A percentile compares a stretch with the other conserved stretches of the same genome.
Conservation (phyloP, 2,797 vertebrate genomes). For the Jordanella pulchra region DNA sequence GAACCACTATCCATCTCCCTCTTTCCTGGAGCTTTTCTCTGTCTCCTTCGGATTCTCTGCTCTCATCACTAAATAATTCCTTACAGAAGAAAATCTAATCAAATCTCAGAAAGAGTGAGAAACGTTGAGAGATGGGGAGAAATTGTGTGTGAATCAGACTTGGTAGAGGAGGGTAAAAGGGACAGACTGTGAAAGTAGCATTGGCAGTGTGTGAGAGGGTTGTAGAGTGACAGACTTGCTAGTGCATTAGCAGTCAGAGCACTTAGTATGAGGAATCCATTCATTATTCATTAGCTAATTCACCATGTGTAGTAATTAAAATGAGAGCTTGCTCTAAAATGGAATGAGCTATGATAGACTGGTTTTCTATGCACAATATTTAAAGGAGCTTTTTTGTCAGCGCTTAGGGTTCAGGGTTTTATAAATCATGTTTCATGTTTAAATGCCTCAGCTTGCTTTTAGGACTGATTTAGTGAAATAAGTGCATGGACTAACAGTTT, state of each 20-base stretch:
- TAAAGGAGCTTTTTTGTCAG: slow-evolving; percentile 59
- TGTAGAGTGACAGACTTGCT: slow-evolving; percentile 60
- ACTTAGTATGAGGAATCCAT: slow-evolving; percentile 81
- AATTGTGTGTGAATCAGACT: slow-evolving; percentile 58
- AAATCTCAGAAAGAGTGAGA: slow-evolving; percentile 65
- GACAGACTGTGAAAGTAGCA: slow-evolving; percentile 65
- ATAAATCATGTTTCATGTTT: slow-evolving; percentile 47
- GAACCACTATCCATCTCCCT: slow-evolving; percentile 61
- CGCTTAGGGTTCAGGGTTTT: slow-evolving; percentile 42
- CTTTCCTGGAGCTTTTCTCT: slow-evolving; percentile 60
- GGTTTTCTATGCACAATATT: slow-evolving; percentile 66
- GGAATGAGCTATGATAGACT: slow-evolving; percentile 72
- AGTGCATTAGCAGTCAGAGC: slow-evolving; percentile 83
- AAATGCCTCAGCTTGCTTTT: slow-evolving; percentile 43
- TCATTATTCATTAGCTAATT: slow-evolving; percentile 87
- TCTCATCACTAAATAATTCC: slow-evolving; percentile 76
- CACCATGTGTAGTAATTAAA: slow-evolving; percentile 84
- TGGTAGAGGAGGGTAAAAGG: slow-evolving; percentile 20
- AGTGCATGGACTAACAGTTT: slow-evolving; percentile 26
- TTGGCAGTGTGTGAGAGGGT: slow-evolving; percentile 60
- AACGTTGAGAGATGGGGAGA: slow-evolving; percentile 59
- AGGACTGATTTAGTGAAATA: slow-evolving; percentile 19
- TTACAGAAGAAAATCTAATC: slow-evolving; percentile 74
- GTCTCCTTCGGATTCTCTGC: slow-evolving; percentile 55
- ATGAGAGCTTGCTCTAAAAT: slow-evolving; percentile 76